Evolutionary conservation across 2,113 vertebrate genomes (phyloP).

Genomic region (Sinocyclocheilus anshuiensis): DNA sequence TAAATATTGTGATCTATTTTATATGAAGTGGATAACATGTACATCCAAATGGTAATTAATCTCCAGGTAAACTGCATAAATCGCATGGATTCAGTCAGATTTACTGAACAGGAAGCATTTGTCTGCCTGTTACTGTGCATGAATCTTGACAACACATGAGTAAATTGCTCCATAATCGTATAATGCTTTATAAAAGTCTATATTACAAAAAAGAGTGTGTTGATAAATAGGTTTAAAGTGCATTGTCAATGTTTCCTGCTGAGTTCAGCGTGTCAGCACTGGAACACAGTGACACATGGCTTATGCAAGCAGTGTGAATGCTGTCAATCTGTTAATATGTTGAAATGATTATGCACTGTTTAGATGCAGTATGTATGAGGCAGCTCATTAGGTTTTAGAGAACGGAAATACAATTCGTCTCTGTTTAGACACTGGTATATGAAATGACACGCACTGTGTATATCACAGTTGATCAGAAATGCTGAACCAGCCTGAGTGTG

Average conservation of each 20-base stretch:
- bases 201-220: neutral
- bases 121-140: too few species aligned
- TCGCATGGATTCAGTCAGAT: neutral
- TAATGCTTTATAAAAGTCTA: neutral
- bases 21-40: neutral
- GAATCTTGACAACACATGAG: neutral
- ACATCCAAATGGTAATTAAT: neutral
- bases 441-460: neutral
- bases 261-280: neutral
- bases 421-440: neutral
- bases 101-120: neutral
- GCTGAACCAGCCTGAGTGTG: conserved; percentile 1
- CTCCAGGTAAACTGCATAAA: neutral
- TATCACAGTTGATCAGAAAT: neutral
- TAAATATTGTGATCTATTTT: neutral
- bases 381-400: neutral
- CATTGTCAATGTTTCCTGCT: neutral
- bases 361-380: neutral
- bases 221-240: neutral
- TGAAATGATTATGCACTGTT: neutral
- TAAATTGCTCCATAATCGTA: neutral
- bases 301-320: neutral
- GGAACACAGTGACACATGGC: neutral
- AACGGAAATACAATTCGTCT: neutral
- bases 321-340: neutral